phyloP scores from a whole-genome alignment of 2,113 vertebrate species.

The Gavialis gangeticus region DNA sequence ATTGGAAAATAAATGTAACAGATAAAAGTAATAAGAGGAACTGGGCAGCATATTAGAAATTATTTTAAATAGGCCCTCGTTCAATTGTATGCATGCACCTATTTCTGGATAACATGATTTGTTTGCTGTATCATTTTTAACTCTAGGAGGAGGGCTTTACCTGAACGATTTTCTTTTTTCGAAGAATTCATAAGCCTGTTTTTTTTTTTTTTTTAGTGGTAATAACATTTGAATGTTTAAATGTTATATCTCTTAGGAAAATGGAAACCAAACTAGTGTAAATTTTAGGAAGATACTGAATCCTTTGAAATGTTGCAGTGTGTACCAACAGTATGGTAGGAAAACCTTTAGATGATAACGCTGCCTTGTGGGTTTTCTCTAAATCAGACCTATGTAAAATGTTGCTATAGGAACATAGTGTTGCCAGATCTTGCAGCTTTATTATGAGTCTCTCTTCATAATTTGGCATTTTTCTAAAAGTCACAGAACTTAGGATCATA shows the following conservation, averaged over 20 bases:
- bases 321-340: background rate
- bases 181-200: background rate
- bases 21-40: background rate
- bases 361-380: background rate
- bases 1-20: background rate
- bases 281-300: background rate
- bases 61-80: background rate
- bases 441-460: background rate
- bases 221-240: background rate
- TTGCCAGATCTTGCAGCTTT: background rate
- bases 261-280: background rate
- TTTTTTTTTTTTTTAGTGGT: background rate
- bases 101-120: too few relatives aligned
- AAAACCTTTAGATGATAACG: background rate
- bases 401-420: background rate
- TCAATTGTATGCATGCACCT: background rate
- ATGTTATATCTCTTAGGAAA: background rate
- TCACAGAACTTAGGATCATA: background rate
- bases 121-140: background rate
- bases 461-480: background rate
- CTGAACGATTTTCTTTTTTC: background rate
- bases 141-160: background rate
- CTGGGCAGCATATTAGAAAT: background rate
- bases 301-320: background rate
- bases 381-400: background rate